Conservation (phyloP, 1,140 invertebrate genomes). For the Colletes gigas region DNA sequence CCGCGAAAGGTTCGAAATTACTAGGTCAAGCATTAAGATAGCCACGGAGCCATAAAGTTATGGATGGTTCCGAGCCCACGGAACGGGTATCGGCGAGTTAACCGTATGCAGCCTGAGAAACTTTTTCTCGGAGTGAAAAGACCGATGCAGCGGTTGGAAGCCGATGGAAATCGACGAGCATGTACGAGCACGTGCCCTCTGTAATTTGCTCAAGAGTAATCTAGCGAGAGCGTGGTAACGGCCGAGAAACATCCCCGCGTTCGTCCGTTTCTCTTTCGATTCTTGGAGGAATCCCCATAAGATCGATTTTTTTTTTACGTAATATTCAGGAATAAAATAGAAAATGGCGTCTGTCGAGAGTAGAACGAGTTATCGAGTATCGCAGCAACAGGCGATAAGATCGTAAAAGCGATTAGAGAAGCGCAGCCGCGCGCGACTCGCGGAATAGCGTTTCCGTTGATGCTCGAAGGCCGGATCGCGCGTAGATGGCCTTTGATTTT, state of each 20-base stretch:
- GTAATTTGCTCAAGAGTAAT: not conserved
- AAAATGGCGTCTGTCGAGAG: too few relatives aligned
- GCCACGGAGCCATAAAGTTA: not conserved
- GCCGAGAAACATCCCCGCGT: not conserved
- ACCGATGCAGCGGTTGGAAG: not conserved
- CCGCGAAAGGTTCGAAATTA: constrained; percentile 28
- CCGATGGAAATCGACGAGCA: constrained; percentile 10
- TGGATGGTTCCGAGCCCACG: not conserved
- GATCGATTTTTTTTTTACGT: too few relatives aligned
- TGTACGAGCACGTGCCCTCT: not conserved
- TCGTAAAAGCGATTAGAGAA: constrained; percentile 41
- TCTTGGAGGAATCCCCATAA: too few relatives aligned
- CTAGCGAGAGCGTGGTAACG: constrained; percentile 5
- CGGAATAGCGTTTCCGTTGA: constrained; percentile 40
- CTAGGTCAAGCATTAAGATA: constrained; percentile 11
- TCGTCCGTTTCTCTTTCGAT: not conserved
- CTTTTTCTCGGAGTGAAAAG: constrained; percentile 50
- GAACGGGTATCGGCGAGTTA: not conserved
- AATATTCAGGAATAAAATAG: too few relatives aligned
- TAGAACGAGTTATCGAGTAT: not conserved
- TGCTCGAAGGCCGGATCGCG: constrained; percentile 43
- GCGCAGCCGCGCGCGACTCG: constrained; percentile 30
- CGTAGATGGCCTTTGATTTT: constrained; percentile 41
- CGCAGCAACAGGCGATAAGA: constrained; percentile 22
- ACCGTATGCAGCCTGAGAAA: not conserved